Evolutionary conservation across 2,113 vertebrate species (phyloP).

Genomic region (Thinocorus orbignyianus): DNA sequence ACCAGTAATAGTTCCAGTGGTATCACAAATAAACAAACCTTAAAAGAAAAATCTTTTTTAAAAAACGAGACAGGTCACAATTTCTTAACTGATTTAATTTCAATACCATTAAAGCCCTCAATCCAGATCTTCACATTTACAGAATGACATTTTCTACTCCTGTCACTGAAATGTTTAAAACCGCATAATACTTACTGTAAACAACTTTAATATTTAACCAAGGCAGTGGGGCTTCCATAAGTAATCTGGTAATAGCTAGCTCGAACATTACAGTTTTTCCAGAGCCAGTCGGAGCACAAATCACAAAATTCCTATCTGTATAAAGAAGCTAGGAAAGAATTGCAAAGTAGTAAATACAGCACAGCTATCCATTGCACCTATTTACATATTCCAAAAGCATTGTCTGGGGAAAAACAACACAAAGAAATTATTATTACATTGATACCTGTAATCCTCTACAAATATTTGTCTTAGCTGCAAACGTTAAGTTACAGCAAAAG

Average conservation of each 20-base stretch:
- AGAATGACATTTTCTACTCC: neutral
- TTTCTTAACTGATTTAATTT: neutral
- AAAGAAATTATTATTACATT: neutral
- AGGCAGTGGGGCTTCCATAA: conserved; percentile 89
- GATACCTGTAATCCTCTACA: neutral
- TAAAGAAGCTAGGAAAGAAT: conserved; percentile 89
- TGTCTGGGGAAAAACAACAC: neutral
- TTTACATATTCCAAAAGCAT: neutral
- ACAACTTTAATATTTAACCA: conserved; percentile 94
- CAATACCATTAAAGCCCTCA: neutral
- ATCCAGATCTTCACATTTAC: neutral
- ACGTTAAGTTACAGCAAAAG: neutral
- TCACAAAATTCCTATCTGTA: conserved; percentile 91
- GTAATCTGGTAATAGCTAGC: conserved; percentile 90
- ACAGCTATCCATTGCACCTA: neutral
- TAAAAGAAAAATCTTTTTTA: neutral
- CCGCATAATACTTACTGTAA: conserved; percentile 83
- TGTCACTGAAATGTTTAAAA: conserved; percentile 1
- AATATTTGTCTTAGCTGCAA: neutral
- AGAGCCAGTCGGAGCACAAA: conserved; percentile 95
- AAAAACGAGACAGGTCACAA: neutral
- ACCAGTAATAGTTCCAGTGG: neutral
- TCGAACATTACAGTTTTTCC: conserved; percentile 97
- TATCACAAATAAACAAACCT: neutral
- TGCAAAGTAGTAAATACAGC: neutral